These are phyloP conservation scores for Nannospalax galili DNA, from an alignment of 2,113 vertebrate species.

Conservation along the genomic window DNA sequence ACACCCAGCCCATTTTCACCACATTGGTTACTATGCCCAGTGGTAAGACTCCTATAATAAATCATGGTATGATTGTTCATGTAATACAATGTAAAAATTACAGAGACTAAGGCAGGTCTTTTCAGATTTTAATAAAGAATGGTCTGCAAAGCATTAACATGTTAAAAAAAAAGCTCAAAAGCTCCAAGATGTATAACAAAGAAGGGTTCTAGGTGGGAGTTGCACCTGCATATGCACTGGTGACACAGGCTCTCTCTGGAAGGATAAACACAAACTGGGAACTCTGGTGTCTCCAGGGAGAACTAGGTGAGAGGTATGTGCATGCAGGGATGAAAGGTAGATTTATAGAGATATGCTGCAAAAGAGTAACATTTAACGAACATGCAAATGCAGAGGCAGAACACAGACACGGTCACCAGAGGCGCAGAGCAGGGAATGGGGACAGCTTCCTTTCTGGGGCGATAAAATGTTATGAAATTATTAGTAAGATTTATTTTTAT, in stretches of 20 bases:
- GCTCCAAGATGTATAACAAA: background rate
- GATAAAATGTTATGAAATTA: background rate
- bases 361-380: background rate
- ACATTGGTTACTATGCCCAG: background rate
- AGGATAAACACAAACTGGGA: background rate
- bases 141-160: background rate
- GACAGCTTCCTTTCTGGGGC: background rate
- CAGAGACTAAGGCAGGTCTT: background rate
- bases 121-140: background rate
- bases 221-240: accelerated
- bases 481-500: background rate
- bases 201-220: background rate
- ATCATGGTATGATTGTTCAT: accelerated
- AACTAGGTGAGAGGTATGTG: accelerated
- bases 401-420: accelerated
- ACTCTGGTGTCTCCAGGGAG: background rate
- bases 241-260: background rate
- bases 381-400: background rate
- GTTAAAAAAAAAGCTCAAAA: background rate
- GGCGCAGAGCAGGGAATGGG: accelerated
- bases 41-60: background rate
- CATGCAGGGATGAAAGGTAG: background rate
- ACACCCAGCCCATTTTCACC: background rate
- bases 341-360: background rate
- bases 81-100: background rate